A percentile compares a stretch with the other conserved stretches of the same genome.
These are phyloP conservation scores for Oscarella lobularis DNA, from an alignment of 37 sponge, comb jelly and placozoan species.

Conservation along the genomic window DNA sequence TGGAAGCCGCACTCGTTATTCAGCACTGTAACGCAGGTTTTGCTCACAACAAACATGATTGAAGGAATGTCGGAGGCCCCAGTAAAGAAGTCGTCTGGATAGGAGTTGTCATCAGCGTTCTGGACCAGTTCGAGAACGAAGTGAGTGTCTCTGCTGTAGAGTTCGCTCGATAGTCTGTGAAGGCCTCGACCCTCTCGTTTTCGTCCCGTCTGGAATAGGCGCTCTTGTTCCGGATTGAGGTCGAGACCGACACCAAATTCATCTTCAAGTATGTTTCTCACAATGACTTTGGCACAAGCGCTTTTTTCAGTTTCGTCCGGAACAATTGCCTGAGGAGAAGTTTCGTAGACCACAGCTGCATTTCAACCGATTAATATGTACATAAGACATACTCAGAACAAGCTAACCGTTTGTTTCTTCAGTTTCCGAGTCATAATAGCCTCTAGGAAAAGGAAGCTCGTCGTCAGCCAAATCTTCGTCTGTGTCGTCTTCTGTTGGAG, in stretches of 20 bases:
- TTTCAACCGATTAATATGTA: too few relatives aligned
- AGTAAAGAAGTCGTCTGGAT: slow-evolving; percentile 6
- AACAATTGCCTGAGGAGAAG: too few relatives aligned
- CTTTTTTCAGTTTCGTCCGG: too few relatives aligned
- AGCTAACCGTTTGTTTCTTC: too few relatives aligned
- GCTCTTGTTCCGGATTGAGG: slow-evolving; percentile 13
- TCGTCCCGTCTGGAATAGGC: slow-evolving; percentile 25
- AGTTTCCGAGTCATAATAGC: too few relatives aligned
- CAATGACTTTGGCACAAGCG: slow-evolving; percentile 8
- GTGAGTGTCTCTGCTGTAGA: slow-evolving; percentile 62
- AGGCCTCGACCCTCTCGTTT: slow-evolving; percentile 33
- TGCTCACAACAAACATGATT: slow-evolving; percentile 27
- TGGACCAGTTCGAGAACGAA: slow-evolving; percentile 59
- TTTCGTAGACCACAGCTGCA: too few relatives aligned
- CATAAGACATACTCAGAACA: too few relatives aligned
- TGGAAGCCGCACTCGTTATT: slow-evolving; percentile 54
- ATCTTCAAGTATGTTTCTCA: slow-evolving; percentile 23
- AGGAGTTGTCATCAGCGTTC: slow-evolving; percentile 55
- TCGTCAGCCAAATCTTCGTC: too few relatives aligned
- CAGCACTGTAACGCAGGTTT: slow-evolving; percentile 11
- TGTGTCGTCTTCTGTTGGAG: slow-evolving; percentile 11
- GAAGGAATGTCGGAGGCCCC: slow-evolving; percentile 6
- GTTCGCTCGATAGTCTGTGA: slow-evolving; percentile 41
- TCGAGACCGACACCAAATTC: slow-evolving; percentile 47
- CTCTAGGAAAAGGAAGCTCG: too few relatives aligned